These are phyloP conservation scores for Eptesicus fuscus DNA, from an alignment of 2,113 vertebrate genomes.

Conservation along the genomic window DNA sequence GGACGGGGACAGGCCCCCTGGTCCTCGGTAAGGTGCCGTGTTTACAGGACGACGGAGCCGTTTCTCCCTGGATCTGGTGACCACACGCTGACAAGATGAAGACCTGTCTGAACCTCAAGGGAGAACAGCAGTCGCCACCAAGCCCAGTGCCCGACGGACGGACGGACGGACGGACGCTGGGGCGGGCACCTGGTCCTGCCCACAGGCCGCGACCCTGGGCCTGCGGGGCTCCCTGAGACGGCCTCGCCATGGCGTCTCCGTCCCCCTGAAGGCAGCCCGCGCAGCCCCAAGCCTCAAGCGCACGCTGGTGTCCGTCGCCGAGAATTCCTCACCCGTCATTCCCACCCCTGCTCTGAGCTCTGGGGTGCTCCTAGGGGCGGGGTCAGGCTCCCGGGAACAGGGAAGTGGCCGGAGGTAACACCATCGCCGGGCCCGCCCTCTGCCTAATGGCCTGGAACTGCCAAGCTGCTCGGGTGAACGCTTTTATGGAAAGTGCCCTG, in stretches of 20 bases:
- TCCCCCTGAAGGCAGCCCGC: neutral
- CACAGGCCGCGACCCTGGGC: neutral
- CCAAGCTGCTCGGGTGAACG: constrained; percentile 15
- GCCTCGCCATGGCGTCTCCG: neutral
- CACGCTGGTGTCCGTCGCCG: neutral
- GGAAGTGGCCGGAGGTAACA: neutral
- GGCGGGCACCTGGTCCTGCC: neutral
- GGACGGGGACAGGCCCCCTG: neutral
- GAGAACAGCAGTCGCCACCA: neutral
- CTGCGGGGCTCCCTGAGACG: neutral
- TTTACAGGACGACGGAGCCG: neutral
- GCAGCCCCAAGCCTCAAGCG: neutral
- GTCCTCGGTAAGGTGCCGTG: neutral
- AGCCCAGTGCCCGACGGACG: accelerated
- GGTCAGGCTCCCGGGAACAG: neutral
- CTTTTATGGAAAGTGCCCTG: constrained; percentile 54
- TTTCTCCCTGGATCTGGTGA: accelerated
- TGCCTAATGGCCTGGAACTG: constrained; percentile 24
- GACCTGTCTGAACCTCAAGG: neutral
- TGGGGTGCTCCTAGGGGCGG: neutral
- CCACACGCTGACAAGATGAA: neutral
- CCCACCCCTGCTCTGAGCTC: neutral
- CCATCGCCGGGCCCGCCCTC: accelerated
- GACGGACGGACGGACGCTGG: neutral
- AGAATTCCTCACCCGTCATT: neutral